Evolutionary conservation across 2,888 invertebrate genomes (phyloP).

Genomic region (Abscondita cerata): DNA sequence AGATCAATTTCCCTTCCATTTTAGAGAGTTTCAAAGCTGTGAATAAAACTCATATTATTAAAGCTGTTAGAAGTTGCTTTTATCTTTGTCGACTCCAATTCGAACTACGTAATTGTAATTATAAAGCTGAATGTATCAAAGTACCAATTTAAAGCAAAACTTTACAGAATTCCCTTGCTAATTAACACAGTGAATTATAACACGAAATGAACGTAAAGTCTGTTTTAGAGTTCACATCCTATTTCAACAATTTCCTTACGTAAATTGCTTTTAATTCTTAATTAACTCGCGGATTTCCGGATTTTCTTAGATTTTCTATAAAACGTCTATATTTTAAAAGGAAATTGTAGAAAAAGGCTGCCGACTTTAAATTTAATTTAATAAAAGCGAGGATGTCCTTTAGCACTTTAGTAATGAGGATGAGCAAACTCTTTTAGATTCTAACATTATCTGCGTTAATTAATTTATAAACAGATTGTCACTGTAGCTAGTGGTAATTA

Average conservation of each 20-base stretch:
- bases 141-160: slow-evolving; percentile 40
- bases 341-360: not conserved
- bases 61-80: slow-evolving; percentile 22
- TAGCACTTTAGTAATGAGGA: no score
- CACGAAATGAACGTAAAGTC: slow-evolving; percentile 37
- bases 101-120: slow-evolving; percentile 36
- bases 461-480: no score
- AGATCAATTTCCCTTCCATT: slow-evolving; percentile 9
- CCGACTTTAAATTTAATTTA: no score
- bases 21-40: slow-evolving; percentile 16
- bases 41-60: slow-evolving; percentile 23
- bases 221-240: slow-evolving; percentile 33
- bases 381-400: no score
- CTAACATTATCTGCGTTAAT: no score
- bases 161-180: slow-evolving; percentile 43
- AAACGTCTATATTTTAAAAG: not conserved
- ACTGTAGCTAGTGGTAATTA: no score
- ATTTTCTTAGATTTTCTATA: slow-evolving; percentile 16
- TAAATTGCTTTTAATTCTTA: slow-evolving; percentile 44
- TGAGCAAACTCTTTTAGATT: no score
- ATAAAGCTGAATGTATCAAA: slow-evolving; percentile 43
- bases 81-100: slow-evolving; percentile 27
- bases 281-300: slow-evolving; percentile 39
- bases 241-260: slow-evolving; percentile 43
- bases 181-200: slow-evolving; percentile 46